Evolutionary conservation across 2,113 vertebrate species (phyloP), one percentile per base, ranked within the genome.

Genomic region (Chinchilla lanigera): DNA sequence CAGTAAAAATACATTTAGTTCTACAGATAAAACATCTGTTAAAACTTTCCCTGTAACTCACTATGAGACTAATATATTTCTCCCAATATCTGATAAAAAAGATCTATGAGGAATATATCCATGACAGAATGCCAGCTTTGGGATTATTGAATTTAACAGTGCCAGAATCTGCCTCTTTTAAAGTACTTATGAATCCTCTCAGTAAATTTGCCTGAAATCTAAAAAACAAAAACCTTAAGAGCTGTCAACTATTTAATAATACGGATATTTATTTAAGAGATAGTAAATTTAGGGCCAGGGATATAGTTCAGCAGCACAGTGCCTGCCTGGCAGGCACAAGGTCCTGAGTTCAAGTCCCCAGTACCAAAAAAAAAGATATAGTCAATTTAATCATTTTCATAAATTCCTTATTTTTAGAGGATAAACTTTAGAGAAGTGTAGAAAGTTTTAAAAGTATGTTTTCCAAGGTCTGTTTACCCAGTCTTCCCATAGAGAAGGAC

Each of bases 1-100:
- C 84, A 96, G 91, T 56, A 73, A 52, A 89, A 96, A 89, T 38
- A 84, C 14, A 88, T 87, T 75, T 94, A 89, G 67, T 88, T 77
- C 35, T 77, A 86, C 2, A 81, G 63, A 67, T 47, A 61, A 6
- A 87, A 63, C 5, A 2, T 28, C 71, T 93, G 69, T 85, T 86
- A 78, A 90, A 71, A 93, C 11, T 86, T 89, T 38, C 38, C 38
- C 81, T 96, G 5, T 56, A 82, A 63, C 30, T 89, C 26, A 92
- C 65, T 87, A 90, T 50, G 52, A 93, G 7, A 73, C 30, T 85
- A 69, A 60, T 26, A 75, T 93, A 52, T 82, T 71, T 60, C 13
- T 58, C 54, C 50, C 22, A 38, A 19, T 50, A 94, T 65, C 54
- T 84, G 38, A 19, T 58, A 78, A 65, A 80, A 96, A 87, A 17